These are phyloP conservation scores for Psix sp. DNA, from an alignment of 1,140 invertebrate species.

Conservation along the genomic window DNA sequence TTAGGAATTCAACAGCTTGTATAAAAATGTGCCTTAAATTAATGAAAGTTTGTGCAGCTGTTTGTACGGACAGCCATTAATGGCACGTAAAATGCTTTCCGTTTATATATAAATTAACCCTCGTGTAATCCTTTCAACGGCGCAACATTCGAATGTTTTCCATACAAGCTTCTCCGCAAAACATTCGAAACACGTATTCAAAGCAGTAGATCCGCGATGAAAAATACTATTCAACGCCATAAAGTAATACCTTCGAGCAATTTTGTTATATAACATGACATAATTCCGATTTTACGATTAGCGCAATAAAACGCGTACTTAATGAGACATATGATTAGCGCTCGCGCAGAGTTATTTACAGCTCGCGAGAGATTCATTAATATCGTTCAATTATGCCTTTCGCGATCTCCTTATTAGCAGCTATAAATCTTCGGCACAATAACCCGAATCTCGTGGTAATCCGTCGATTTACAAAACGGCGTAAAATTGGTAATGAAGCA, in stretches of 20 bases:
- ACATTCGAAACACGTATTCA: too few species aligned
- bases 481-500: conserved; percentile 51
- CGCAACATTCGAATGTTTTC: too few species aligned
- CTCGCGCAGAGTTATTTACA: conserved; percentile 16
- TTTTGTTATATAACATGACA: too few species aligned
- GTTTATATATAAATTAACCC: not conserved
- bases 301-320: conserved; percentile 6
- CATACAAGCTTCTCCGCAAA: too few species aligned
- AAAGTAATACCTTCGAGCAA: too few species aligned
- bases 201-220: too few species aligned
- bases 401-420: conserved; percentile 37
- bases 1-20: conserved; percentile 17
- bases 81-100: not conserved
- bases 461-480: conserved; percentile 48
- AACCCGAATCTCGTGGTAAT: conserved; percentile 47
- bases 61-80: conserved; percentile 12
- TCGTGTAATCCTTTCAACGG: not conserved
- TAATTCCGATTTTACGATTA: too few species aligned
- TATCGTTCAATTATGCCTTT: conserved; percentile 41
- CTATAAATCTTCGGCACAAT: conserved; percentile 47
- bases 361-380: conserved; percentile 24
- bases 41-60: conserved; percentile 12
- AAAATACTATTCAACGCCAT: too few species aligned
- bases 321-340: not conserved
- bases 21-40: conserved; percentile 10